These are phyloP conservation scores for Tamandua tetradactyla DNA, from an alignment of 2,797 vertebrate species.

Conservation along the genomic window DNA sequence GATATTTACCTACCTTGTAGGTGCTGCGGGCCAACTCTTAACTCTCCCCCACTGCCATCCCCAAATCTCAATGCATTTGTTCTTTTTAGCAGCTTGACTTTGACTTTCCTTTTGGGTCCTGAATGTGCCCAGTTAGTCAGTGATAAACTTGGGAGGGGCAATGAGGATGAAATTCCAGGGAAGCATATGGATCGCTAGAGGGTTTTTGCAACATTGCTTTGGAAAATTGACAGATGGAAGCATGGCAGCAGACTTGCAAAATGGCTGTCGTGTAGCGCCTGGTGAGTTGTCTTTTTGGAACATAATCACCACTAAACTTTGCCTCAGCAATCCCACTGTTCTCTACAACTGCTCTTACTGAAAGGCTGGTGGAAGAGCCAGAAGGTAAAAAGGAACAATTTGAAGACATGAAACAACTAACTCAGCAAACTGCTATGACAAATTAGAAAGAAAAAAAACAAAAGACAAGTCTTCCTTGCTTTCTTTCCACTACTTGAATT, in stretches of 20 bases:
- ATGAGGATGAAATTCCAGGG: background rate
- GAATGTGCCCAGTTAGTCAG: too few species aligned
- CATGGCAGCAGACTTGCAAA: accelerated
- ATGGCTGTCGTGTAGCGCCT: accelerated
- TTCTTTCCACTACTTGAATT: background rate
- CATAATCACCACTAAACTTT: background rate
- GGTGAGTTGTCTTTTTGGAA: accelerated
- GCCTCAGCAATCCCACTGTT: accelerated
- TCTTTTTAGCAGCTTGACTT: background rate
- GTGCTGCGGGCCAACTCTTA: background rate
- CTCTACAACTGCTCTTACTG: background rate
- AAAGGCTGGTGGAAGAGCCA: background rate
- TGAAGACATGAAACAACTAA: background rate
- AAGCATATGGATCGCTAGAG: accelerated
- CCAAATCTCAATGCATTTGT: background rate
- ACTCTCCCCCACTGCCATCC: background rate
- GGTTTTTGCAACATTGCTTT: background rate
- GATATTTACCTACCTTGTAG: background rate
- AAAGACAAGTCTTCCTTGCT: too few species aligned
- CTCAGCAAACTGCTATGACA: background rate
- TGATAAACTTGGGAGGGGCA: background rate
- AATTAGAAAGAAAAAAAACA: accelerated
- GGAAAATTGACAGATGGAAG: background rate
- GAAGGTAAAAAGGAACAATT: background rate
- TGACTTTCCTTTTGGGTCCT: background rate